A percentile compares a stretch with the other conserved stretches of the same genome.
These are phyloP conservation scores for Helicoverpa armigera DNA, from an alignment of 1,140 invertebrate genomes.

Conservation along the genomic window DNA sequence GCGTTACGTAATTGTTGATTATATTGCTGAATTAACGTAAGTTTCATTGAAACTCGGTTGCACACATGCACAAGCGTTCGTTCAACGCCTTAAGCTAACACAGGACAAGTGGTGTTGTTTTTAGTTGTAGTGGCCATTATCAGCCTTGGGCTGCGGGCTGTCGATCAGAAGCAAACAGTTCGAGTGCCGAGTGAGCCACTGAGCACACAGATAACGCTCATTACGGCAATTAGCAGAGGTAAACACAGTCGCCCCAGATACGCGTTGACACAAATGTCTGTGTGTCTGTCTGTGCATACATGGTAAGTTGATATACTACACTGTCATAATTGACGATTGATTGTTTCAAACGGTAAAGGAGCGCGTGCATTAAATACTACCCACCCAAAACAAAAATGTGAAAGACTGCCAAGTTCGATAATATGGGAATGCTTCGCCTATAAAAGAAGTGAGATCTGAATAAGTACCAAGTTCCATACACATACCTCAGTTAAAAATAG, in stretches of 20 bases:
- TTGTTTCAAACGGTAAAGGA: slow-evolving; percentile 41
- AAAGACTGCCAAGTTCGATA: too few relatives aligned
- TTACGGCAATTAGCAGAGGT: slow-evolving; percentile 81
- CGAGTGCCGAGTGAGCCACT: slow-evolving; percentile 65
- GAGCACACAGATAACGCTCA: slow-evolving; percentile 79
- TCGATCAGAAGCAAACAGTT: slow-evolving; percentile 76
- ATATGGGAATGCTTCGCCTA: too few relatives aligned
- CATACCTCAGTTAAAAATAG: too few relatives aligned
- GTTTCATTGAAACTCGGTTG: slow-evolving; percentile 4
- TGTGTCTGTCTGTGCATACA: slow-evolving; percentile 31
- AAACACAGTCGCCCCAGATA: slow-evolving; percentile 78
- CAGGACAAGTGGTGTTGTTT: slow-evolving; percentile 50
- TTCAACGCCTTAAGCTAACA: slow-evolving; percentile 16
- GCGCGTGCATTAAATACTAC: slow-evolving; percentile 4
- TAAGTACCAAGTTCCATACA: too few relatives aligned
- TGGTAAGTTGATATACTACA: slow-evolving; percentile 15
- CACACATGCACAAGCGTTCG: neutral
- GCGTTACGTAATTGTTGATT: slow-evolving; percentile 23
- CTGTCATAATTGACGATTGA: slow-evolving; percentile 47
- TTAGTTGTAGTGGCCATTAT: slow-evolving; percentile 56
- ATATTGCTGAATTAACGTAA: slow-evolving; percentile 24
- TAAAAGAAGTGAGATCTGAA: too few relatives aligned
- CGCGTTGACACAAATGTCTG: slow-evolving; percentile 61
- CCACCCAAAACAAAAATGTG: too few relatives aligned
- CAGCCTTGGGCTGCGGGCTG: slow-evolving; percentile 72